Conservation (phyloP, 2,888 invertebrate genomes). For the Hofmannophila pseudospretella region DNA sequence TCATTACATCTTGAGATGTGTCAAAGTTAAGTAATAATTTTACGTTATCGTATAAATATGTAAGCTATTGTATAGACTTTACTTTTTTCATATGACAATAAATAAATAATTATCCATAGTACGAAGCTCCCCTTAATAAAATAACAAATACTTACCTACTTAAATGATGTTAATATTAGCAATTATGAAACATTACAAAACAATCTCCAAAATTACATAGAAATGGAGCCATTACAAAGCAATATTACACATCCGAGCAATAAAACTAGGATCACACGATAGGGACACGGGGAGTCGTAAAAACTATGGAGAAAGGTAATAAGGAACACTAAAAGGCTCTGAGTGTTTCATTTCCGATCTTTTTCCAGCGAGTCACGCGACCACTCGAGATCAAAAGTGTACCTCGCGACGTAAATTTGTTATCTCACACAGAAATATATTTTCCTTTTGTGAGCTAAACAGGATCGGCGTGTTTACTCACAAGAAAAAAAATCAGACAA, state of each 20-base stretch:
- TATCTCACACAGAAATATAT: slow-evolving; percentile 22
- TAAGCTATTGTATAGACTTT: too few relatives aligned
- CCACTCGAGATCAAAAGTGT: slow-evolving; percentile 18
- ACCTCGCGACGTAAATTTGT: slow-evolving; percentile 27
- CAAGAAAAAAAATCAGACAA: slow-evolving; percentile 16
- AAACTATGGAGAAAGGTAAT: slow-evolving; percentile 29
- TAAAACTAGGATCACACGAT: slow-evolving; percentile 15
- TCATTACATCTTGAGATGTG: too few relatives aligned
- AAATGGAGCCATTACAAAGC: not conserved
- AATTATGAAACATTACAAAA: too few relatives aligned
- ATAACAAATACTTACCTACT: too few relatives aligned
- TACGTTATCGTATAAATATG: too few relatives aligned
- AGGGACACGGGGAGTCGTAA: slow-evolving; percentile 20
- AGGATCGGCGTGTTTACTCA: slow-evolving; percentile 13
- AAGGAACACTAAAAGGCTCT: slow-evolving; percentile 41
- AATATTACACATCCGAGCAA: not conserved
- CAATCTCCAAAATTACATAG: too few relatives aligned
- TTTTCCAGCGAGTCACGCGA: slow-evolving; percentile 37
- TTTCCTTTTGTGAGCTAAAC: slow-evolving; percentile 15
- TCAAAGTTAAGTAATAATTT: too few relatives aligned
- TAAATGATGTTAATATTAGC: too few relatives aligned
- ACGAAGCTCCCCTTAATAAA: too few relatives aligned
- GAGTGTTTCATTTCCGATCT: slow-evolving; percentile 54
- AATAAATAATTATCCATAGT: too few relatives aligned
- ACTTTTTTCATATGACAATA: too few relatives aligned